Evolutionary conservation across 2,888 invertebrate species (phyloP), one percentile per base, ranked within the genome.

Genomic region (Serrognathus titanus): DNA sequence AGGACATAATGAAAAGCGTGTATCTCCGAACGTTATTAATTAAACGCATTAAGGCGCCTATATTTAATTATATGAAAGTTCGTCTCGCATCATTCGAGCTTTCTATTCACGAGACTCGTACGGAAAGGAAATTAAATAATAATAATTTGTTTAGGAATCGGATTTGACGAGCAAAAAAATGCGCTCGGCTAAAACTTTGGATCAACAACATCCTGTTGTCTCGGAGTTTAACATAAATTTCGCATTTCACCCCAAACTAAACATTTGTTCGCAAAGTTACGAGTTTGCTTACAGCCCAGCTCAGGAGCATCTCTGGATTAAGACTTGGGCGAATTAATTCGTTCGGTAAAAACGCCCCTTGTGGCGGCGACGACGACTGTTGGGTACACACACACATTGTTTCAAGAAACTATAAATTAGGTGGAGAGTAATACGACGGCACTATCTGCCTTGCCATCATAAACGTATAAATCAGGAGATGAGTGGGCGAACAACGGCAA

Each of bases 181-280:
- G 64, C 63, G 58, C 57, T 55, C 55, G 56, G 58, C 67, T 66
- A 66, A 69, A 71, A 72, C 69, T 70, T 71, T 71, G 63, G 69
- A 68, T 69, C 72, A 70, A 71, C 72, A 71, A 71, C 70, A 68
- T 69, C 68, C 67, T 63, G 67, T 64, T 58, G 61, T 57, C 59
- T 43, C 16, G 58, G 64, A 68, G 67, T 70, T 70, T 71, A 70
- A 69, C 71, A 71, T 71, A 70, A 71, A 72, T 72, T 71, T 64
- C 66, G 68, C 69, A 68, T 70, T 71, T 69, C 67, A 65, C 65
- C 69, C 68, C 67, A 71, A 70, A 69, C 69, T 69, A 70, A 71
- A 68, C 70, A 71, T 69, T 70, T 69, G 69, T 68, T 69, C 66
- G 67, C 65, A 60, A 69, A 69, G 68, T 71, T 71, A 65, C 43